Percentiles rank a stretch among this genome's conserved stretches.
These are phyloP conservation scores for Forbesichthys agassizii DNA, from an alignment of 2,113 vertebrate genomes.

Conservation along the genomic window DNA sequence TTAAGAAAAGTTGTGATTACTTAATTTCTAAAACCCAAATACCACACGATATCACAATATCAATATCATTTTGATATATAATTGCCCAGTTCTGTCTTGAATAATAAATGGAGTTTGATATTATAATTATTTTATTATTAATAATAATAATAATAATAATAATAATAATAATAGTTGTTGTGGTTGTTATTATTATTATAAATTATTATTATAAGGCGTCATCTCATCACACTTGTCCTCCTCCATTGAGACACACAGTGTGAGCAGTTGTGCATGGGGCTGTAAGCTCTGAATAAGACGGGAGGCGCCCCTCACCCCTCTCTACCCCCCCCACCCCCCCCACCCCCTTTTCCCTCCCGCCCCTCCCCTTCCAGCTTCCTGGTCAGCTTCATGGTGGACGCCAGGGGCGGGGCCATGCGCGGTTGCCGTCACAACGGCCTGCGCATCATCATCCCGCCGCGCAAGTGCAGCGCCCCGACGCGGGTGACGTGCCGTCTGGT, in stretches of 20 bases:
- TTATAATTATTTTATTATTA: no score
- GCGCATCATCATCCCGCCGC: slow-evolving; percentile 92
- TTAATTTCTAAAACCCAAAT: not conserved
- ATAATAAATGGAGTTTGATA: not conserved
- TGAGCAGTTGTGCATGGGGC: slow-evolving; percentile 45
- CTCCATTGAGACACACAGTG: not conserved
- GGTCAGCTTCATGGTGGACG: slow-evolving; percentile 99
- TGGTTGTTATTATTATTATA: not conserved
- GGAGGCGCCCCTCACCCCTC: no score
- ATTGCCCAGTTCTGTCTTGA: not conserved
- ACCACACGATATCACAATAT: no score
- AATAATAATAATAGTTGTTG: no score
- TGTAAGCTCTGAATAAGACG: not conserved
- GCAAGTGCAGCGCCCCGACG: slow-evolving; percentile 93
- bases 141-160: no score
- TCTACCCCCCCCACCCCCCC: no score
- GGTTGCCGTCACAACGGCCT: slow-evolving; percentile 95
- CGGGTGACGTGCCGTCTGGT: slow-evolving; percentile 95
- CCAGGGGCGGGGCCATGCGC: slow-evolving; percentile 94
- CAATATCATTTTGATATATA: not conserved
- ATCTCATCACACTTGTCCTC: slow-evolving; percentile 24
- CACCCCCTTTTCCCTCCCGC: no score
- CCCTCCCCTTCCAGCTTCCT: slow-evolving; percentile 84
- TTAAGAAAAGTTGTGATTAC: not conserved
- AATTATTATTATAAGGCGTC: not conserved